Evolutionary conservation across 2,888 invertebrate species (phyloP).

Genomic region (Cataglyphis altisquamis): DNA sequence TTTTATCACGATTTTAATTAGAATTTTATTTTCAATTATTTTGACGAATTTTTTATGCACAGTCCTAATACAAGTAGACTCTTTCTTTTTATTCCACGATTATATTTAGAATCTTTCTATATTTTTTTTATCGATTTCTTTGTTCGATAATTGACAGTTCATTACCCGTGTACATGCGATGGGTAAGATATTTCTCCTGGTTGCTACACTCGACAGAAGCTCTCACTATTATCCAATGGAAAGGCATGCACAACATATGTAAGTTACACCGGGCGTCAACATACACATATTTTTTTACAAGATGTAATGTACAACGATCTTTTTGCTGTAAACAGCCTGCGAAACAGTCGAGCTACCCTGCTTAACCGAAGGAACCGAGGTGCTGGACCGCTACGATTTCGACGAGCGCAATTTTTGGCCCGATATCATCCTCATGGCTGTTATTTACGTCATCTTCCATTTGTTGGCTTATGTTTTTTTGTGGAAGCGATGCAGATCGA

Average conservation of each 20-base stretch:
- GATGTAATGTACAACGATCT: neutral
- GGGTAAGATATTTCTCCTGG: constrained; percentile 95
- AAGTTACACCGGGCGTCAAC: constrained; percentile 82
- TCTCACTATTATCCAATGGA: constrained; percentile 94
- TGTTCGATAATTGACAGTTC: constrained; percentile 87
- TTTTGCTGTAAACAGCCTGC: constrained; percentile 87
- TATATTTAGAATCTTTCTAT: neutral
- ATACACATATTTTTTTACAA: neutral
- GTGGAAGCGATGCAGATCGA: constrained; percentile 87
- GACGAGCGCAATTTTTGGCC: constrained; percentile 88
- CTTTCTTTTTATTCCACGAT: neutral
- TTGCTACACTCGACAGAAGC: constrained; percentile 95
- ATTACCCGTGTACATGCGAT: constrained; percentile 90
- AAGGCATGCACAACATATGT: constrained; percentile 91
- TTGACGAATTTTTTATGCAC: neutral
- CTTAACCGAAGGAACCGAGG: constrained; percentile 90
- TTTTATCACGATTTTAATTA: neutral
- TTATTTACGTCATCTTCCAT: constrained; percentile 91
- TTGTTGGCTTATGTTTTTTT: constrained; percentile 90
- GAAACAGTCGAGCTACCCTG: constrained; percentile 90
- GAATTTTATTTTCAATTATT: neutral
- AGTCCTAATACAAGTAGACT: neutral
- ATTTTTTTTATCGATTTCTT: too few relatives aligned
- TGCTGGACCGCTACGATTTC: constrained; percentile 92
- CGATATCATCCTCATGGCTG: constrained; percentile 90